Evolutionary conservation across 92 coral and sea anemone genomes (phyloP), one percentile per base, ranked within the genome.

Genomic region (Epizoanthus stellaris): DNA sequence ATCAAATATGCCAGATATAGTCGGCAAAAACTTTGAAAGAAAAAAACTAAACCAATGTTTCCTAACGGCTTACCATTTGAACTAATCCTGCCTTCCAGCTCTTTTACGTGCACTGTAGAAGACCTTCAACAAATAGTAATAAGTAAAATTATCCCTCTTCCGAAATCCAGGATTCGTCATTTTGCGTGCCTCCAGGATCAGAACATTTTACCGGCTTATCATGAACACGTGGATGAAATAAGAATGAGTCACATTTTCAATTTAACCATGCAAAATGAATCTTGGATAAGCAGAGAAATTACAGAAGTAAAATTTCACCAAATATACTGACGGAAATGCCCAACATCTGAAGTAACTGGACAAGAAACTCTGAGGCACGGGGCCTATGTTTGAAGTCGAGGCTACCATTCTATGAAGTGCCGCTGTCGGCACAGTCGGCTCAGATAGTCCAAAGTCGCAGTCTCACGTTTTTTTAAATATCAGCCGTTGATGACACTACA

Each of bases 391-490:
- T 63, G 72, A 79, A 63, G 34, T 62, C 83, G 83, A 79, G 83
- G 83, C 83, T 63, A 20, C 83, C 14, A 56, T 79, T 40, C 12
- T 15, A 43, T 63, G 14, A 5, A 13, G 12, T 2, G 21, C 83
- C 83, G 83, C 83, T 79, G 83, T 20, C 59, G 40, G 61, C 61
- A 43, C 21, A 79, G 60, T 62, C 83, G 83, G 83, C 83, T 79
- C 83, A 79, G 72, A 19, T 17, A 30, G 34, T 30, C 34, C 34
- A 30, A 30, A 30, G 34, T 30, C 34, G 34, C 34, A n/a, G n/a
- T n/a, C n/a, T 30, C 34, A 1, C 34, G 34, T 30, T 30, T 30
- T 30, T n/a, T n/a, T n/a, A n/a, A 30, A 30, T 30, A 30, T 30
- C 34, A 30, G 34, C 34, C 34, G 34, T 30, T 30, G 34, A 30